A percentile compares a stretch with the other conserved stretches of the same genome.
phyloP scores from a whole-genome alignment of 2,797 vertebrate species.

The Cirrhinus mrigala region DNA sequence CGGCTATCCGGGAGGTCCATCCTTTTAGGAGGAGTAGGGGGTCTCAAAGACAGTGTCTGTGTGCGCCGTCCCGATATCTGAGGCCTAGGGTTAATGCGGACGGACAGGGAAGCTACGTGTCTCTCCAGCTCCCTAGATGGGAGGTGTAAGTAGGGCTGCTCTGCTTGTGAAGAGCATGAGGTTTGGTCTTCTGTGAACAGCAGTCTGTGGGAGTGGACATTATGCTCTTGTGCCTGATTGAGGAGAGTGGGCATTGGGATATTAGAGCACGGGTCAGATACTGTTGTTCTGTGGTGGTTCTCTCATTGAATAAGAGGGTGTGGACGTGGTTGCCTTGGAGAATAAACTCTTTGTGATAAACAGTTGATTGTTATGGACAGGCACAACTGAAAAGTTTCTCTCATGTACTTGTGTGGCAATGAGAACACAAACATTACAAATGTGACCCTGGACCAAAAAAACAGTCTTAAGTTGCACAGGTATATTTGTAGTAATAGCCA shows the following conservation, averaged over 20 bases:
- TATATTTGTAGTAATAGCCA: no score
- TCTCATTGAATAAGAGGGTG: slow-evolving; percentile 15
- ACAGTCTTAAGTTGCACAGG: no score
- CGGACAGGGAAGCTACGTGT: slow-evolving; percentile 82
- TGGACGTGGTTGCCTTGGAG: slow-evolving; percentile 8
- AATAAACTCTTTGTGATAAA: slow-evolving; percentile 49
- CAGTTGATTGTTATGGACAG: slow-evolving; percentile 64
- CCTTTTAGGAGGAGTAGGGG: slow-evolving; percentile 53
- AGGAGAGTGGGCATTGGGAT: slow-evolving; percentile 64
- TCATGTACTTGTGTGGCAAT: slow-evolving; percentile 66
- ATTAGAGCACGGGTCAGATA: slow-evolving; percentile 67
- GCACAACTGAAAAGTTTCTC: slow-evolving; percentile 73
- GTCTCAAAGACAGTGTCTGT: slow-evolving; percentile 50
- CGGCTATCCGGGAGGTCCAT: slow-evolving; percentile 46
- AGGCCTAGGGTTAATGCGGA: slow-evolving; percentile 78
- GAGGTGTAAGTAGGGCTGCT: slow-evolving; percentile 69
- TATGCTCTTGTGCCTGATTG: slow-evolving; percentile 42
- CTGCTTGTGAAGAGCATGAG: slow-evolving; percentile 69
- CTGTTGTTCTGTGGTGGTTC: background rate
- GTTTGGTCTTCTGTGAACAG: slow-evolving; percentile 28
- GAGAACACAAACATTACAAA: slow-evolving; percentile 27
- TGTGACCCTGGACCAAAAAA: background rate
- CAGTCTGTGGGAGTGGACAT: slow-evolving; percentile 26
- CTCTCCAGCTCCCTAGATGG: slow-evolving; percentile 65
- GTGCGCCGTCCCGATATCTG: slow-evolving; percentile 63